Evolutionary conservation across 2,888 invertebrate genomes (phyloP).

Genomic region (Sialis lutaria): DNA sequence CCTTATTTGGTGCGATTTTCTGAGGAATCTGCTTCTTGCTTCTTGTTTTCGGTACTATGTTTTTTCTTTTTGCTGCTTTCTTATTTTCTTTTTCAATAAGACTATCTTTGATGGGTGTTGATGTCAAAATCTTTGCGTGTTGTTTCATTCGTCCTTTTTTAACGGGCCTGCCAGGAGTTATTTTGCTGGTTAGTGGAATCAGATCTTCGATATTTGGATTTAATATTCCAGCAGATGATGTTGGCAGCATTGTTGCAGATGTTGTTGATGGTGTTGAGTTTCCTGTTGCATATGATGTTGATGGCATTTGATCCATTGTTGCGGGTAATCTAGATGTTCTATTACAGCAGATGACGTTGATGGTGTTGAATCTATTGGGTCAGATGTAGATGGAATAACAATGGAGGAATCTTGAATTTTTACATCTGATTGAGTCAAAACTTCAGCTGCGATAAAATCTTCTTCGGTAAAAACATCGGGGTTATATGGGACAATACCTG

Average conservation of each 20-base stretch:
- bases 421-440: slow-evolving; percentile 3
- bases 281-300: no score
- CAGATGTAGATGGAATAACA: slow-evolving; percentile 6
- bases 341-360: neutral
- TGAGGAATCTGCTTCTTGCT: no score
- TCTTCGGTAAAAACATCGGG: slow-evolving; percentile 14
- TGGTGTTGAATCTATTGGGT: neutral
- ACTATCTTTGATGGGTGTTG: slow-evolving; percentile 15
- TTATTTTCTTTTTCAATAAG: slow-evolving; percentile 11
- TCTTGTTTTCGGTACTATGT: slow-evolving; percentile 10
- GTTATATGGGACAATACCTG: no score
- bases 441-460: slow-evolving; percentile 12
- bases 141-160: slow-evolving; percentile 13
- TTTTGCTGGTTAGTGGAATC: slow-evolving; percentile 6
- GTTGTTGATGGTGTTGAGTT: neutral
- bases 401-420: no score
- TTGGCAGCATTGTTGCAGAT: neutral
- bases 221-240: neutral
- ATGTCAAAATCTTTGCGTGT: slow-evolving; percentile 15
- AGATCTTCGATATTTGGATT: slow-evolving; percentile 4
- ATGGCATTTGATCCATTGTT: neutral
- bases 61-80: slow-evolving; percentile 10
- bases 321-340: no score
- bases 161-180: slow-evolving; percentile 1
- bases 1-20: no score